phyloP scores from a whole-genome alignment of 2,888 invertebrate species.

The Gari tellinella region DNA sequence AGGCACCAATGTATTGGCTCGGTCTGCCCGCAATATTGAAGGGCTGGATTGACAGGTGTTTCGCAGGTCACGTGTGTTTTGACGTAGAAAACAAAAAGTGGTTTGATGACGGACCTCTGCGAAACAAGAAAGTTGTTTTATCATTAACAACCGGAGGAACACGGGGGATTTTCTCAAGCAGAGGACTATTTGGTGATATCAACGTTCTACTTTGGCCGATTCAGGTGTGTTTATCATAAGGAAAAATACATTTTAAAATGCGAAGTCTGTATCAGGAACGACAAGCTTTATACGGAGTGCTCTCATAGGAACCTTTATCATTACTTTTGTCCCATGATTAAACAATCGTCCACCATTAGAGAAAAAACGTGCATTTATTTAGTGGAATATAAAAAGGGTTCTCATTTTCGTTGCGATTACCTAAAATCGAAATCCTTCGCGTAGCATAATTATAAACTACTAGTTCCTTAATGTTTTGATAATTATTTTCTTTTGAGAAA shows the following conservation, averaged over 20 bases:
- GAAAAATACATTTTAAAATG: too few relatives aligned
- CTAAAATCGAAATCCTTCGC: too few relatives aligned
- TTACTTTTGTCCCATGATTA: too few relatives aligned
- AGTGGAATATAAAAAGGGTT: too few relatives aligned
- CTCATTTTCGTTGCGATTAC: too few relatives aligned
- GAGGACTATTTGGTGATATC: constrained; percentile 70
- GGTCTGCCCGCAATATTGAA: constrained; percentile 72
- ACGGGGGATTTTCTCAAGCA: constrained; percentile 32
- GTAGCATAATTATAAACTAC: too few relatives aligned
- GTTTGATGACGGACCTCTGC: constrained; percentile 60
- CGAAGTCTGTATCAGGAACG: too few relatives aligned
- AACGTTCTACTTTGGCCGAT: constrained; percentile 72
- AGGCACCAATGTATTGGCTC: constrained; percentile 71
- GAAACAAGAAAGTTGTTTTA: constrained; percentile 65
- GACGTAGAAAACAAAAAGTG: constrained; percentile 37
- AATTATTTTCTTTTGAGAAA: too few relatives aligned
- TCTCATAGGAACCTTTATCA: too few relatives aligned
- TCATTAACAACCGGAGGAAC: constrained; percentile 71
- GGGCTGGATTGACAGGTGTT: constrained; percentile 72
- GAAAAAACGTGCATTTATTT: neutral
- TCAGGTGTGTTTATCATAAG: constrained; percentile 59
- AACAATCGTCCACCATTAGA: too few relatives aligned
- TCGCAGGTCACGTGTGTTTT: constrained; percentile 56
- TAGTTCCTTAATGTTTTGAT: too few relatives aligned
- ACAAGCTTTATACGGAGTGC: too few relatives aligned